Base-by-base conservation (phyloP, 2,113 vertebrate genomes). In the Melanerpes formicivorus region DNA sequence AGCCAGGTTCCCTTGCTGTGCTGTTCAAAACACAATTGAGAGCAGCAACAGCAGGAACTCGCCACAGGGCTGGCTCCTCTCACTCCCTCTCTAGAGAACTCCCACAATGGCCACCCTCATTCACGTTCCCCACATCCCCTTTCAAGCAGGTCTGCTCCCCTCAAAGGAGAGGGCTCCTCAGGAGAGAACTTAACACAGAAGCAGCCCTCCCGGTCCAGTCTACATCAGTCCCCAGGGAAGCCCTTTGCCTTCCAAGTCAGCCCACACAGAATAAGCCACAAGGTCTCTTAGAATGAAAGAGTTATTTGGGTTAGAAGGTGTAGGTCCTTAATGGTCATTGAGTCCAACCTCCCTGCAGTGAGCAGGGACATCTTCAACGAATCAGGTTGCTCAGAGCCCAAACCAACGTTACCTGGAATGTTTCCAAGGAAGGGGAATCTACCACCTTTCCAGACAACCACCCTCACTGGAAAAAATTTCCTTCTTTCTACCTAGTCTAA, bases 1-100 rank as follows among this genome's bases (percentile, higher is more conserved):
- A 14, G 30, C 18, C 6, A 2, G 18, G 14, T 7, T 37, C n/a
- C 40, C 9, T 2, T 5, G 1, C 22, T 8, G 4, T 1, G 58
- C 3, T 9, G 8, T 44, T 37, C 27, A 23, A 18, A 62, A 11
- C 3, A 3, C 37, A 7, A 4, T 13, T 54, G 32, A 3, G 5
- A 52, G 52, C 27, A 14, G 54, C 8, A 87, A 42, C 3, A 72
- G 29, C 6, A 2, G 37, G 8, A 7, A 25, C 11, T 3, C 3
- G 5, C 21, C 34, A 7, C 18, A 14, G 6, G 34, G 26, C 14
- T 11, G 5, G 46, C 21, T 13, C 74, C 72, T 30, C 54, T 16
- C 22, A 12, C 21, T 52, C 14, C 2, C 18, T 17, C 55, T 67
- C 7, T 2, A 16, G 26, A 10, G 19, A 22, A 7, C 14, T 10